Conservation (phyloP, 2,888 invertebrate genomes). For the Leptura quadrifasciata region DNA sequence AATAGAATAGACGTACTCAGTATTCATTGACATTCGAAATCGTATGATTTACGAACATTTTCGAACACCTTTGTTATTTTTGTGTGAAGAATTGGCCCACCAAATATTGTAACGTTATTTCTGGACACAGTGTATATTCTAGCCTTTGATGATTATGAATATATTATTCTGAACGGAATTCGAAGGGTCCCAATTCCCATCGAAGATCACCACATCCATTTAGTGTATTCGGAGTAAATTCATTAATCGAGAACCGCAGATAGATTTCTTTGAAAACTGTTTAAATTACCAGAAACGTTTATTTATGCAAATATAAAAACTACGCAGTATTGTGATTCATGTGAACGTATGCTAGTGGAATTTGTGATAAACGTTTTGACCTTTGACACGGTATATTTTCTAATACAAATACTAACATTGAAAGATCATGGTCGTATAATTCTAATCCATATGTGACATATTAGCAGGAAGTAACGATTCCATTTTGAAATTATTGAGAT, state of each 20-base stretch:
- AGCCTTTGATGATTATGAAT: background rate
- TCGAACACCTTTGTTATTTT: no score
- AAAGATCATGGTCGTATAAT: background rate
- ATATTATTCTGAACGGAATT: background rate
- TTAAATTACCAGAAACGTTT: background rate
- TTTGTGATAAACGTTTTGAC: background rate
- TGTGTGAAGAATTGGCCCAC: no score
- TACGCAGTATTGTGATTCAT: background rate
- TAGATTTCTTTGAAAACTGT: background rate
- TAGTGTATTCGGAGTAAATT: background rate
- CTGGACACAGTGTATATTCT: no score
- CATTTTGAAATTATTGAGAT: no score
- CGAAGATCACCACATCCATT: background rate
- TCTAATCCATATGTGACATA: background rate
- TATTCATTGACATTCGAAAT: no score
- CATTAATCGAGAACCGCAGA: background rate
- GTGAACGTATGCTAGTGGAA: background rate
- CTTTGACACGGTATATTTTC: conserved; percentile 1
- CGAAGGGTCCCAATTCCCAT: background rate
- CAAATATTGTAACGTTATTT: no score
- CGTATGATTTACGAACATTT: no score
- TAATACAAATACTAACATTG: background rate
- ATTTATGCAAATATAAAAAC: conserved; percentile 2
- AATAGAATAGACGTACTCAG: no score
- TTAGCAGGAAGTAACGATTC: background rate